phyloP scores from a whole-genome alignment of 2,113 vertebrate species.

The Malurus cyaneus region DNA sequence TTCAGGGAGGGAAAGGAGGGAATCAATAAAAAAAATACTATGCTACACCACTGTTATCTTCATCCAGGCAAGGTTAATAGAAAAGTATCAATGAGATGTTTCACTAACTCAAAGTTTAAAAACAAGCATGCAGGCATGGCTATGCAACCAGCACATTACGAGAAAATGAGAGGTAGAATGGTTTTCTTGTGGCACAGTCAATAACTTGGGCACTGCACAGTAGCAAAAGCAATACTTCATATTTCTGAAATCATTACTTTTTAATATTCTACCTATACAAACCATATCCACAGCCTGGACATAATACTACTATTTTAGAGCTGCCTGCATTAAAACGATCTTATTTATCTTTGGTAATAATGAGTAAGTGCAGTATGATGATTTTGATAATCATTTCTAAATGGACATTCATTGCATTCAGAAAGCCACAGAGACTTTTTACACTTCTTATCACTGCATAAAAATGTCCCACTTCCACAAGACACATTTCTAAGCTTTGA shows the following conservation, averaged over 20 bases:
- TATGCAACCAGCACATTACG: not conserved
- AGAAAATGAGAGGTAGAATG: not conserved
- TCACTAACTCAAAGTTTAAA: not conserved
- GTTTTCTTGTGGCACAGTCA: not conserved
- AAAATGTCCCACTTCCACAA: not conserved
- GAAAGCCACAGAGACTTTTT: not conserved
- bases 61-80: constrained; percentile 20
- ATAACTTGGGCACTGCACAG: not conserved
- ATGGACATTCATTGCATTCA: not conserved
- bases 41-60: not conserved
- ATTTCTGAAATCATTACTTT: not conserved
- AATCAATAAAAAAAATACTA: constrained; percentile 44
- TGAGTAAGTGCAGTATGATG: not conserved
- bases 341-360: not conserved
- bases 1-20: not conserved
- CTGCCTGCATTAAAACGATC: not conserved
- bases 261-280: not conserved
- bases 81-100: not conserved
- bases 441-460: not conserved
- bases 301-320: not conserved
- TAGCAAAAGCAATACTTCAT: not conserved
- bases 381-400: not conserved
- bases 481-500: not conserved
- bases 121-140: not conserved
- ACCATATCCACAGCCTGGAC: not conserved